phyloP scores from a whole-genome alignment of 2,888 invertebrate species.

The Deroplatys truncata region DNA sequence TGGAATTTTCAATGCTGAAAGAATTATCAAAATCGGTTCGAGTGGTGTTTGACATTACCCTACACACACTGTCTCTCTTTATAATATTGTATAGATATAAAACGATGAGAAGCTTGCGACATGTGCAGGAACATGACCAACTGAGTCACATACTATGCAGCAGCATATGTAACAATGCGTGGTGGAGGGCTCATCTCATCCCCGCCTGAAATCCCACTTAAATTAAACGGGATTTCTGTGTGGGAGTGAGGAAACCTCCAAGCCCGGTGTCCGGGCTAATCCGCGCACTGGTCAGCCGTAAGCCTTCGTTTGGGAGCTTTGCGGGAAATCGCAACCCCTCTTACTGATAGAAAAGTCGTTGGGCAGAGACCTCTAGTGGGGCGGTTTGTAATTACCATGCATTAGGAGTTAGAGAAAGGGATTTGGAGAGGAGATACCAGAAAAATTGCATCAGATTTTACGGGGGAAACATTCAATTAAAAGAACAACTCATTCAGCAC shows the following conservation, averaged over 20 bases:
- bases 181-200: background rate
- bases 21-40: too few relatives aligned
- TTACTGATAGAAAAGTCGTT: background rate
- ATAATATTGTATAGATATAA: too few relatives aligned
- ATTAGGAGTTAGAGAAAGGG: background rate
- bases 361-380: background rate
- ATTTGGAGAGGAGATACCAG: background rate
- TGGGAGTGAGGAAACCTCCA: constrained; percentile 14
- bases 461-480: background rate
- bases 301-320: constrained; percentile 4
- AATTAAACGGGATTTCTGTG: constrained; percentile 25
- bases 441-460: background rate
- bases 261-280: background rate
- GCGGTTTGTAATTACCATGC: background rate
- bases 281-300: background rate
- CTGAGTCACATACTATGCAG: background rate
- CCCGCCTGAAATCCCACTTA: constrained; percentile 22
- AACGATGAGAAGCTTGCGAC: too few relatives aligned
- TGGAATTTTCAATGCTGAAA: too few relatives aligned
- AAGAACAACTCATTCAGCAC: background rate
- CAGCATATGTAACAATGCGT: background rate
- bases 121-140: too few relatives aligned
- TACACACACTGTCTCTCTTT: too few relatives aligned
- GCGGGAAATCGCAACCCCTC: background rate
- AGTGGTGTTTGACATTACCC: too few relatives aligned